phyloP scores from a whole-genome alignment of 2,888 invertebrate species.

The Trachelus troglodyta region DNA sequence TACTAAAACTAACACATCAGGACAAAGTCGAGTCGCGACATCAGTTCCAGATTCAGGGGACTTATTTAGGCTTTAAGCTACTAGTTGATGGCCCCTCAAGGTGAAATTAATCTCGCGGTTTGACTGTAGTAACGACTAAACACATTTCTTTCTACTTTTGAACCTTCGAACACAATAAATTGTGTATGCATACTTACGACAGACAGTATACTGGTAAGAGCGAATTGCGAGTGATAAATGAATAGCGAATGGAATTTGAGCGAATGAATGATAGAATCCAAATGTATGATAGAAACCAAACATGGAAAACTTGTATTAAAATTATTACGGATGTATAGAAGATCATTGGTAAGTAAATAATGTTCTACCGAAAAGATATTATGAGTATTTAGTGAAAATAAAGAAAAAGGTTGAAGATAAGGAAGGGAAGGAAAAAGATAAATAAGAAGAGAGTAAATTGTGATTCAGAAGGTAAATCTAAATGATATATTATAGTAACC shows the following conservation, averaged over 20 bases:
- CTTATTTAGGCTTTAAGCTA: too few relatives aligned
- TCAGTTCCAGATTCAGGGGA: too few relatives aligned
- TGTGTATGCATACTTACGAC: slow-evolving; percentile 20
- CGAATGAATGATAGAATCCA: neutral
- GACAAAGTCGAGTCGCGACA: too few relatives aligned
- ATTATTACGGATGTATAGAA: neutral
- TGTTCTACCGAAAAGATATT: neutral
- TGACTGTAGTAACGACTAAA: too few relatives aligned
- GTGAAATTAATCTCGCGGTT: too few relatives aligned
- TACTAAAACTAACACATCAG: too few relatives aligned
- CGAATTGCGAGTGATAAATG: slow-evolving; percentile 20
- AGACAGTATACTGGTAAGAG: slow-evolving; percentile 17
- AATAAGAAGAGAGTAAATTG: slow-evolving; percentile 17
- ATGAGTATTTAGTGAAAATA: slow-evolving; percentile 2
- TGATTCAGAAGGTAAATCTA: neutral
- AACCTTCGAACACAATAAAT: slow-evolving; percentile 3
- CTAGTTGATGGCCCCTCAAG: too few relatives aligned
- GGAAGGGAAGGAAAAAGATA: slow-evolving; percentile 12
- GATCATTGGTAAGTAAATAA: too few relatives aligned
- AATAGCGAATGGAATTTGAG: slow-evolving; percentile 12
- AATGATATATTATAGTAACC: slow-evolving; percentile 11
- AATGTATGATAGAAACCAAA: neutral
- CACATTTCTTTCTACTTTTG: too few relatives aligned
- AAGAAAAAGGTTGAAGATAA: slow-evolving; percentile 19
- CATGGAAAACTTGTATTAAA: neutral